Evolutionary conservation across 2,888 invertebrate species (phyloP).

Genomic region (Polydrusus cervinus): DNA sequence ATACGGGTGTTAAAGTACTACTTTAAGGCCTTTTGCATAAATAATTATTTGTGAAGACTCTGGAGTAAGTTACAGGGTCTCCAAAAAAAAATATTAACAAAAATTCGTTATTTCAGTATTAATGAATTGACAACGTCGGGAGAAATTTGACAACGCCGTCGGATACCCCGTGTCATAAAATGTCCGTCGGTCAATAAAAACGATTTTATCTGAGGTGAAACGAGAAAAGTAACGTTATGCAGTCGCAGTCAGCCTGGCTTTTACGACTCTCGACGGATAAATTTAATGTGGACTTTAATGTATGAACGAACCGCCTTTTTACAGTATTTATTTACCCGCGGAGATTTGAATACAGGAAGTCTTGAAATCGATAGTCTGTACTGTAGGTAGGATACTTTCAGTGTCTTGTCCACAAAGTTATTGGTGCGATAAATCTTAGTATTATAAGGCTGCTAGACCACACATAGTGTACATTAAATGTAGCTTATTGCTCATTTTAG

Average conservation of each 20-base stretch:
- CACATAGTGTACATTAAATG: background rate
- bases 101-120: background rate
- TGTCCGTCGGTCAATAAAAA: slow-evolving; percentile 38
- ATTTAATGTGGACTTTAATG: slow-evolving; percentile 31
- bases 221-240: slow-evolving; percentile 61
- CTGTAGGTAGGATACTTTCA: background rate
- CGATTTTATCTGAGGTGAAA: slow-evolving; percentile 58
- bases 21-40: too few species aligned
- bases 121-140: background rate
- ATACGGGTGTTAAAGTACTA: too few species aligned
- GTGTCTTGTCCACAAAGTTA: background rate
- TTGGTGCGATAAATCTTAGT: background rate
- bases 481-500: too few species aligned
- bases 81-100: too few species aligned
- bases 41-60: too few species aligned
- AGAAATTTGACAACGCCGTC: background rate
- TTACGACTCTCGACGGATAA: slow-evolving; percentile 43
- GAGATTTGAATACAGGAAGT: slow-evolving; percentile 16
- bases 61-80: too few species aligned
- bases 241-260: slow-evolving; percentile 36
- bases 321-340: background rate
- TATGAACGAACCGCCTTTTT: background rate
- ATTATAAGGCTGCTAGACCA: background rate
- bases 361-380: background rate
- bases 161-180: background rate